Evolutionary conservation across 2,113 vertebrate species (phyloP).

Genomic region (Nematolebias whitei): DNA sequence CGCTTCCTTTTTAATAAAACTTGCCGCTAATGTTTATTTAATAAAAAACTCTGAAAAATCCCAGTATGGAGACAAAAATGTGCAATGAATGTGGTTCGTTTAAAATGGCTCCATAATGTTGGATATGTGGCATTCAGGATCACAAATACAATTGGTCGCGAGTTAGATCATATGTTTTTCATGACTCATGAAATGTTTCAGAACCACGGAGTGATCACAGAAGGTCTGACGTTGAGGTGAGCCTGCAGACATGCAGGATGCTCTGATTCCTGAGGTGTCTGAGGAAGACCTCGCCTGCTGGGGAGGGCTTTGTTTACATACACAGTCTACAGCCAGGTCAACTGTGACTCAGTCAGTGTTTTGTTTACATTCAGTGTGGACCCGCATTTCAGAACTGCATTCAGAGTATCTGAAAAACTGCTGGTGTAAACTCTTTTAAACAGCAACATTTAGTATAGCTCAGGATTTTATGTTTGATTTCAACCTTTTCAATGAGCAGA

Average conservation of each 20-base stretch:
- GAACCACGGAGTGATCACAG: neutral
- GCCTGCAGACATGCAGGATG: conserved; percentile 27
- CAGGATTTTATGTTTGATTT: too few relatives aligned
- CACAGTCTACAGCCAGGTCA: too few relatives aligned
- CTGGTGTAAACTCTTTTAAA: too few relatives aligned
- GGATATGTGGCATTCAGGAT: conserved; percentile 4
- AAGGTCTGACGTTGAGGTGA: conserved; percentile 1
- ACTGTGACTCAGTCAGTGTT: too few relatives aligned
- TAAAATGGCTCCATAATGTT: conserved; percentile 1
- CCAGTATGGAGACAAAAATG: neutral
- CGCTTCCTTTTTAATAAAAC: neutral
- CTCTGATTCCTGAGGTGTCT: conserved; percentile 13
- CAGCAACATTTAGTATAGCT: too few relatives aligned
- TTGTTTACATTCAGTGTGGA: too few relatives aligned
- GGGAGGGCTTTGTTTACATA: neutral
- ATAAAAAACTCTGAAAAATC: neutral
- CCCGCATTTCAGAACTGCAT: too few relatives aligned
- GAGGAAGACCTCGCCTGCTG: conserved; percentile 4
- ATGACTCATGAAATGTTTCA: neutral
- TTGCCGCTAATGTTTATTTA: neutral
- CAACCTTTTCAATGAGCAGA: too few relatives aligned
- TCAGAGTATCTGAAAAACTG: too few relatives aligned
- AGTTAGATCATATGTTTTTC: conserved; percentile 4
- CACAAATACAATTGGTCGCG: conserved; percentile 47
- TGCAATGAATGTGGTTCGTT: neutral